These are phyloP conservation scores for Timema cristinae DNA, from an alignment of 2,888 invertebrate species.

Conservation along the genomic window DNA sequence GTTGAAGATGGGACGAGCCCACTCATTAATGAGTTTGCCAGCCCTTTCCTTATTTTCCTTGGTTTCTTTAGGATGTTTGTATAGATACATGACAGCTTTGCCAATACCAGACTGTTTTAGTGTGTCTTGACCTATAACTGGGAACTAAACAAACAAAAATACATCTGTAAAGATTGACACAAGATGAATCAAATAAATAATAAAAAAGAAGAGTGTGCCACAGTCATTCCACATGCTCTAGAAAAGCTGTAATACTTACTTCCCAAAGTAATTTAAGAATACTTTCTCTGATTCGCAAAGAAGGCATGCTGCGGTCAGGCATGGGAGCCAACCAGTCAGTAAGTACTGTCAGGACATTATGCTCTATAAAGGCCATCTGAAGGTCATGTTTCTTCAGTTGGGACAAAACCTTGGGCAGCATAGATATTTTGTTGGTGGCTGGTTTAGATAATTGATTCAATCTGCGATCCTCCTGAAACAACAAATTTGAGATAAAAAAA, in stretches of 20 bases:
- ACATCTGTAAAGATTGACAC: no score
- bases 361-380: conserved; percentile 93
- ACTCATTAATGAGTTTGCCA: conserved; percentile 90
- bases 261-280: conserved; percentile 75
- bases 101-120: conserved; percentile 96
- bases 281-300: conserved; percentile 85
- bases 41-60: conserved; percentile 87
- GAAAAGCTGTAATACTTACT: conserved; percentile 48
- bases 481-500: conserved; percentile 24
- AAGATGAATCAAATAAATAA: no score
- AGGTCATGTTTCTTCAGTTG: conserved; percentile 94
- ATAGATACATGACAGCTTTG: conserved; percentile 98
- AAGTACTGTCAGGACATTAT: conserved; percentile 83
- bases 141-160: conserved; percentile 62
- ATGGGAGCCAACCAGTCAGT: conserved; percentile 99
- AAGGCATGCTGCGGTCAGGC: conserved; percentile 95
- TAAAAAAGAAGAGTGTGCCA: no score
- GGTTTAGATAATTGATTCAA: conserved; percentile 79
- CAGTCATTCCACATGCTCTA: no score
- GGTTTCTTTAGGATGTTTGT: conserved; percentile 97
- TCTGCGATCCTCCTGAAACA: conserved; percentile 73
- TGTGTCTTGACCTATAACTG: conserved; percentile 79
- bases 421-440: conserved; percentile 87
- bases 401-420: conserved; percentile 83
- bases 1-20: conserved; percentile 98